Base-by-base conservation (phyloP, 2,113 vertebrate species). In the Amphiprion percula region DNA sequence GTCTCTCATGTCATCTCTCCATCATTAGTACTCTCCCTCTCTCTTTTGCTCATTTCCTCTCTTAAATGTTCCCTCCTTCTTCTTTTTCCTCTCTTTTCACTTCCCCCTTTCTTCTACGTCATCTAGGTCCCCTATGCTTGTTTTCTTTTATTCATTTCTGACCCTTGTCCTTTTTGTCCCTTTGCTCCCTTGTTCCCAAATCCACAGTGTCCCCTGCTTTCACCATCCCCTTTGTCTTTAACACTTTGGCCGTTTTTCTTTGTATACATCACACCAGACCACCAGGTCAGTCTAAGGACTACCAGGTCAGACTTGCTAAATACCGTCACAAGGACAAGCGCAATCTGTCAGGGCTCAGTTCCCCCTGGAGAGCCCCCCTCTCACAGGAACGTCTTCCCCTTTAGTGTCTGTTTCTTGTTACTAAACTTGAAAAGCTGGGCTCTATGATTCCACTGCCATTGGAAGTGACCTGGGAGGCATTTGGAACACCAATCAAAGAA, bases 331-430 rank as follows among this genome's bases (percentile, higher is more conserved):
- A 41, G 69, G 44, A 46, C 49, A 59, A 64, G 16, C 10, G 61
- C 14, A 41, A 54, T 28, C 58, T 74, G 60, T 61, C 28, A 68
- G 21, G 53, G 80, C 47, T 59, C 10, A 67, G 44, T 50, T 30
- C 10, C 56, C 15, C 41, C 10, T 2, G 12, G 11, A 15, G 12
- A 15, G 41, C 41, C 41, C 41, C 3, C 3, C 41, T 55, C 64
- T 54, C 12, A 64, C 17, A 66, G 39, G 74, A 70, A 41, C 0
- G 8, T n/a, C 71, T 28, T 63, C 63, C 33, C 53, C 72, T 52
- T 65, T 74, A 80, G 59, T 79, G 87, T 90, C 88, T 88, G 88
- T 93, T 92, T 92, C 90, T 92, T 90, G 86, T 90, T 91, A 90
- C 86, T 84, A 23, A 73, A 77, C 73, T 83, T 84, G 50, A 84